Evolutionary conservation across 2,888 invertebrate species (phyloP), one percentile per base, ranked within the genome.

Genomic region (Euplexia lucipara): DNA sequence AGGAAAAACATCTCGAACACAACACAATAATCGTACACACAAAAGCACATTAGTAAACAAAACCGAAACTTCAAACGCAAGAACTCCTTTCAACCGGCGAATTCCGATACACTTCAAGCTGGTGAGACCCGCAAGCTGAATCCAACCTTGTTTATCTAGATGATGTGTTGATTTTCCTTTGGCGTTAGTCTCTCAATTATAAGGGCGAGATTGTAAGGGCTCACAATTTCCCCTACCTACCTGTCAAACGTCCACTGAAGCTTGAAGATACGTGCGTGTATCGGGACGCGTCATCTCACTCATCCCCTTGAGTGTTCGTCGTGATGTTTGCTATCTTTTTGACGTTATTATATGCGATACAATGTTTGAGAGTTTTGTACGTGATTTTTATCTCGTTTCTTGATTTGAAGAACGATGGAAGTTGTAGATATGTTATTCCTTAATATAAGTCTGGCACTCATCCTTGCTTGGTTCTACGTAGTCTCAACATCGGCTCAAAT

Each of bases 171-270:
- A 20, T 22, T 65, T 68, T 77, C 65, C 67, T 39, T 45, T 49
- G 62, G 48, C 41, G 14, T 48, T 14, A 22, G n/a, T 22, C 16
- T 62, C 54, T 74, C 70, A 75, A 75, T 78, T 75, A 75, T 75
- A 78, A 53, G 64, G 61, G 64, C 49, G 34, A 64, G 60, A 67
- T 68, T 78, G 62, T 61, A 53, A 71, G 77, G 70, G 59, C 77
- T 81, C 56, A 57, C 47, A 57, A 49, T 44, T 71, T 57, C 72
- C 83, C 86, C 84, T 75, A 61, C 64, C 76, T 72, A 87, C 88
- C 90, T 90, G 90, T 90, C 90, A 90, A 81, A 83, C 70, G 81
- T 78, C 71, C 77, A 88, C 68, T 84, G 86, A 87, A 80, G 87
- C 86, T 83, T 86, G 83, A 87, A 89, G 88, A 88, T 89, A 76